Conservation (phyloP, 2,888 invertebrate species). For the Hyposoter didymator region DNA sequence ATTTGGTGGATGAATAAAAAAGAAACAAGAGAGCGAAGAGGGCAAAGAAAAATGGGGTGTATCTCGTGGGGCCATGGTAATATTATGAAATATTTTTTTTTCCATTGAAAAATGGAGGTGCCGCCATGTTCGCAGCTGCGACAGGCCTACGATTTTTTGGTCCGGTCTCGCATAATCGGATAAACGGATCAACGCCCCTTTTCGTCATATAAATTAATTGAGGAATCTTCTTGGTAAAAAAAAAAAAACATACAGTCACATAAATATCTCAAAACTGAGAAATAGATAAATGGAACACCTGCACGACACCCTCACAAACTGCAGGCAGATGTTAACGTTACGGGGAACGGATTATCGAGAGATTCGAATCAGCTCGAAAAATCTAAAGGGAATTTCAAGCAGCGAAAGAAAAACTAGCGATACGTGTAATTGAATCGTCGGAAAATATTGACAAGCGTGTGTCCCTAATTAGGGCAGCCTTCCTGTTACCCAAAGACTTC, state of each 20-base stretch:
- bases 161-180: slow-evolving; percentile 39
- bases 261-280: slow-evolving; percentile 46
- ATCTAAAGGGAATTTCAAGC: background rate
- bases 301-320: slow-evolving; percentile 46
- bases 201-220: slow-evolving; percentile 56
- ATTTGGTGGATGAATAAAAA: slow-evolving; percentile 25
- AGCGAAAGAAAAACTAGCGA: background rate
- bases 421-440: slow-evolving; percentile 4
- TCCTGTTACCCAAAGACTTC: background rate
- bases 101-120: slow-evolving; percentile 49
- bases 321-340: slow-evolving; percentile 29
- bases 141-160: slow-evolving; percentile 11
- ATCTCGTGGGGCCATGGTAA: background rate
- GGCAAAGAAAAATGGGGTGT: slow-evolving; percentile 9
- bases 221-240: slow-evolving; percentile 38
- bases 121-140: slow-evolving; percentile 44
- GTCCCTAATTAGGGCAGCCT: background rate
- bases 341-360: slow-evolving; percentile 23
- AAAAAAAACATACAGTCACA: slow-evolving; percentile 27
- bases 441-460: slow-evolving; percentile 1
- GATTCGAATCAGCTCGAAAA: slow-evolving; percentile 40
- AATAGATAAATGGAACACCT: slow-evolving; percentile 59
- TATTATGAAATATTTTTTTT: slow-evolving; percentile 30
- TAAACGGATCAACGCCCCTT: slow-evolving; percentile 43
- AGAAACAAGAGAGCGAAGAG: slow-evolving; percentile 9